Percentiles rank a stretch among this genome's conserved stretches.
Conservation (phyloP, 2,113 vertebrate species). For the Apteryx owenii region DNA sequence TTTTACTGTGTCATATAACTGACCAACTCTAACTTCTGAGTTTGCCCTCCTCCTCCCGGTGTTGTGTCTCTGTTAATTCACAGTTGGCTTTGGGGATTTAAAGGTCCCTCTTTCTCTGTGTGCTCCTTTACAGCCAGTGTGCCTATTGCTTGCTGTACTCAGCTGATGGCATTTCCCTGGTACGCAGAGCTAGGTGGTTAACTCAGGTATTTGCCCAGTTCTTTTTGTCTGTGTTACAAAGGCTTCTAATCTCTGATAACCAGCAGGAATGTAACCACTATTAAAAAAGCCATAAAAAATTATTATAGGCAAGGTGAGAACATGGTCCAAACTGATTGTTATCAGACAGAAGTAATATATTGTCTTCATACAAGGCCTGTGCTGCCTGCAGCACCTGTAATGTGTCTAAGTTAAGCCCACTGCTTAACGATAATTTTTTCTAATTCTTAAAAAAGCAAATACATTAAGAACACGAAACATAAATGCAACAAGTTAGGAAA, state of each 20-base stretch:
- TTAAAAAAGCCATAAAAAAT: background rate
- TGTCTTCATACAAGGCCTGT: background rate
- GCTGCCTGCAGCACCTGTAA: background rate
- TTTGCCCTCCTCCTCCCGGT: background rate
- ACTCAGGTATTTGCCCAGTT: background rate
- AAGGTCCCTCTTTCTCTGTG: background rate
- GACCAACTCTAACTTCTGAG: background rate
- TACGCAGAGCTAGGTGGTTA: background rate
- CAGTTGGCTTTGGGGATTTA: background rate
- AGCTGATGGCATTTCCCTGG: background rate
- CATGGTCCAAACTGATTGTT: background rate
- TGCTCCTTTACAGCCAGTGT: background rate
- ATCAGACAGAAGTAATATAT: background rate
- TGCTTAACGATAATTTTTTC: background rate
- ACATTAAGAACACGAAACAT: background rate
- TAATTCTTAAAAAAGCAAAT: background rate
- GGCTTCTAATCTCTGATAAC: background rate
- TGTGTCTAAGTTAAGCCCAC: background rate
- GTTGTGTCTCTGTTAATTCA: background rate
- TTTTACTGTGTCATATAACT: fast-evolving
- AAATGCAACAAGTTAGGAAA: background rate
- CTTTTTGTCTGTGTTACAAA: background rate
- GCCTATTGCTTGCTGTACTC: background rate
- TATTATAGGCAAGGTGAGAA: background rate
- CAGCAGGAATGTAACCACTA: background rate